Evolutionary conservation across 1,140 invertebrate species (phyloP).

Genomic region (Atta cephalotes): DNA sequence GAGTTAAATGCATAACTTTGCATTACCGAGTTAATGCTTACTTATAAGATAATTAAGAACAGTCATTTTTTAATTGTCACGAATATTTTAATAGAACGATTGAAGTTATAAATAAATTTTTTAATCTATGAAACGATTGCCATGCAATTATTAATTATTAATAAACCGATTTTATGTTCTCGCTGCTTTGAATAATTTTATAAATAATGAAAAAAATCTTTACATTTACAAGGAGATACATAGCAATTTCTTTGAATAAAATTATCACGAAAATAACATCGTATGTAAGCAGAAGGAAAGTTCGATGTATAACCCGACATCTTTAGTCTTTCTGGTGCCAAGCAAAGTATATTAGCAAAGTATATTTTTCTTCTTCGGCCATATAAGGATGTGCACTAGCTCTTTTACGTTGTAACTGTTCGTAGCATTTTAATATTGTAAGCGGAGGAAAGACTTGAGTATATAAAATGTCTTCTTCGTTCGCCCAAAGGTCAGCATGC

Average conservation of each 20-base stretch:
- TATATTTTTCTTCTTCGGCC: neutral
- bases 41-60: slow-evolving; percentile 5
- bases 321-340: slow-evolving; percentile 32
- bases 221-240: neutral
- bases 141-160: neutral
- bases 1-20: neutral
- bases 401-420: slow-evolving; percentile 25
- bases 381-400: neutral
- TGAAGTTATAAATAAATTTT: neutral
- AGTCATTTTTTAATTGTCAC: neutral
- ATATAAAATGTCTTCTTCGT: slow-evolving; percentile 25
- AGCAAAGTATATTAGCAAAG: slow-evolving; percentile 20
- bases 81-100: neutral
- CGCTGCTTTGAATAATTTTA: neutral
- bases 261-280: neutral
- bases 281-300: neutral
- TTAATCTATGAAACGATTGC: neutral
- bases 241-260: neutral
- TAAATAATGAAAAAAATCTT: slow-evolving; percentile 8
- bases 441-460: slow-evolving; percentile 7
- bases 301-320: slow-evolving; percentile 32
- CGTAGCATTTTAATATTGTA: slow-evolving; percentile 57
- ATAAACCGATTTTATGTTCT: neutral
- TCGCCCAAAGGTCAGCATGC: slow-evolving; percentile 22
- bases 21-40: neutral